Conservation (phyloP, 2,888 invertebrate species). For the Eupithecia exiguata region DNA sequence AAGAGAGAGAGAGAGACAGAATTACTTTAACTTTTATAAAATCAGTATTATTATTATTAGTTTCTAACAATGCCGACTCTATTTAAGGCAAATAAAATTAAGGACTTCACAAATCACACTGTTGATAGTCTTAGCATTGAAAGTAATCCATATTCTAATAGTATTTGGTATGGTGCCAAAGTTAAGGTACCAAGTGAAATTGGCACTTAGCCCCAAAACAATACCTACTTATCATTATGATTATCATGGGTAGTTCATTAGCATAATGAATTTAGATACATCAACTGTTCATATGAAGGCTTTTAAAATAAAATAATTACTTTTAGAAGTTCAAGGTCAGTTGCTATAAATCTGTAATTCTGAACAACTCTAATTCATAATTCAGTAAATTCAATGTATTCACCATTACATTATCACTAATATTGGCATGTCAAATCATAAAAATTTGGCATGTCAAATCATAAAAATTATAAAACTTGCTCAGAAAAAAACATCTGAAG, state of each 20-base stretch:
- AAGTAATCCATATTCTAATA: background rate
- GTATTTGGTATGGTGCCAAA: slow-evolving; percentile 47
- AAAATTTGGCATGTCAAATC: too few relatives aligned
- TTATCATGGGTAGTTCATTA: background rate
- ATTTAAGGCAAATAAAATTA: background rate
- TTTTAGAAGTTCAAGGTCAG: background rate
- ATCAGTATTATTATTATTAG: too few relatives aligned
- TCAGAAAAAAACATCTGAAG: background rate
- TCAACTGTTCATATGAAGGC: background rate
- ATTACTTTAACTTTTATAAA: too few relatives aligned
- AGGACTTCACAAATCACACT: background rate
- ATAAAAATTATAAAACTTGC: too few relatives aligned
- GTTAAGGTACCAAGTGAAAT: slow-evolving; percentile 42
- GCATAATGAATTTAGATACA: background rate
- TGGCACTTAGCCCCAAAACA: background rate
- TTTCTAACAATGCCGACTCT: background rate
- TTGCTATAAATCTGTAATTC: background rate
- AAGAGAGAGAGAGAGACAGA: too few relatives aligned
- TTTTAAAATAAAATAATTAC: background rate
- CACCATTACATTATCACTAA: too few relatives aligned
- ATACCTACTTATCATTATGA: background rate
- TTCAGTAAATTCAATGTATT: too few relatives aligned
- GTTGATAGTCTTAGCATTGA: background rate
- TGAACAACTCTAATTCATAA: background rate
- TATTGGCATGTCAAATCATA: too few relatives aligned